Percentiles rank a stretch among this genome's conserved stretches.
These are phyloP conservation scores for Dermolepida albohirtum DNA, from an alignment of 2,888 invertebrate species.

Conservation along the genomic window DNA sequence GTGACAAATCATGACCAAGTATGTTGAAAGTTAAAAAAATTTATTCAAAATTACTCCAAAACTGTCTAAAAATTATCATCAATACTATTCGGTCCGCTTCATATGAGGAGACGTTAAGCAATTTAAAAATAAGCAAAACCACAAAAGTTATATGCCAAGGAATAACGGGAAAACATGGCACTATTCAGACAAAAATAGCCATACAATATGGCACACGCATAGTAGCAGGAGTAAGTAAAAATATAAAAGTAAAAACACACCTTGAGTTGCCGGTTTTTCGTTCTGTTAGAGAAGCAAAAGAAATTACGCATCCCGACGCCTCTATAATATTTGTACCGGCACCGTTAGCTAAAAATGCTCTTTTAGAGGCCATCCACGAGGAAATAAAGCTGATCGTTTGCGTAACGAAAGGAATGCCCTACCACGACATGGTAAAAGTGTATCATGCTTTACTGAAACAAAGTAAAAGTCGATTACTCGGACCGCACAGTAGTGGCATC, in stretches of 20 bases:
- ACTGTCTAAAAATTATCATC: not conserved
- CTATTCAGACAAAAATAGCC: conserved; percentile 22
- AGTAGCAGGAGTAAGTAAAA: conserved; percentile 26
- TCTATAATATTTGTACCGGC: conserved; percentile 30
- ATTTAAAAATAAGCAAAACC: conserved; percentile 4
- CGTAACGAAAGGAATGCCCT: conserved; percentile 33
- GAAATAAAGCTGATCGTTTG: conserved; percentile 27
- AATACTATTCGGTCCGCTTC: conserved; percentile 1
- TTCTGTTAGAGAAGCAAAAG: conserved; percentile 25
- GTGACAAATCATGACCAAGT: conserved; percentile 14
- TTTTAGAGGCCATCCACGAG: conserved; percentile 24
- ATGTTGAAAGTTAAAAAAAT: conserved; percentile 23
- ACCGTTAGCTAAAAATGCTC: conserved; percentile 14
- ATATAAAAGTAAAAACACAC: conserved; percentile 12
- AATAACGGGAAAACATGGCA: conserved; percentile 34
- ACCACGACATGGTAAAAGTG: conserved; percentile 30
- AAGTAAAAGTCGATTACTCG: conserved; percentile 19
- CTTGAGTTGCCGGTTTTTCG: conserved; percentile 22
- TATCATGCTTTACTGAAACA: conserved; percentile 8
- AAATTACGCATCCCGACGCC: conserved; percentile 20
- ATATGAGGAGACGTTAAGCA: conserved; percentile 13
- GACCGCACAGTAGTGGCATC: conserved; percentile 30
- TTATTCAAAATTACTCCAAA: not conserved
- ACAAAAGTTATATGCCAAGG: conserved; percentile 35
- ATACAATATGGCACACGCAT: conserved; percentile 23